A percentile compares a stretch with the other conserved stretches of the same genome.
Conservation (phyloP, 2,888 invertebrate species). For the Sycophila texana region DNA sequence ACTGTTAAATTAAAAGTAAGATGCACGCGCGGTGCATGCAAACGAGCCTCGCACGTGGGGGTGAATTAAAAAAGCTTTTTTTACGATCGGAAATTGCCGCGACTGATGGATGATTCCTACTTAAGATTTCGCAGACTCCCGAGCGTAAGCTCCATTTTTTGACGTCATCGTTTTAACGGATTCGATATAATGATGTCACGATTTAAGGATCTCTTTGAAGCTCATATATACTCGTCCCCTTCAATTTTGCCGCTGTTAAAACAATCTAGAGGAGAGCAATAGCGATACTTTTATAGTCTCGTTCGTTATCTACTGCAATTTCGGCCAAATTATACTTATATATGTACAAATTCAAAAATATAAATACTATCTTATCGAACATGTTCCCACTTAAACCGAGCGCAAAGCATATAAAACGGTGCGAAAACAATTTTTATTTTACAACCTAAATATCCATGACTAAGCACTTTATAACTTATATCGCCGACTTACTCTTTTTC, state of each 20-base stretch:
- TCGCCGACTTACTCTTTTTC: too few relatives aligned
- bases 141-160: background rate
- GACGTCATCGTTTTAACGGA: constrained; percentile 20
- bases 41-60: background rate
- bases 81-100: background rate
- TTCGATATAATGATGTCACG: constrained; percentile 33
- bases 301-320: too few relatives aligned
- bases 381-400: too few relatives aligned
- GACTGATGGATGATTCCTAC: background rate
- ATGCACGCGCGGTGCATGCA: background rate
- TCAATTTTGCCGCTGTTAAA: constrained; percentile 2
- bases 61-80: background rate
- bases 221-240: background rate
- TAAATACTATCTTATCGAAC: too few relatives aligned
- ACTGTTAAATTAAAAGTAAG: too few relatives aligned
- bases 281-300: background rate
- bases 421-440: too few relatives aligned
- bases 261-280: constrained; percentile 5
- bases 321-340: too few relatives aligned
- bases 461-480: too few relatives aligned
- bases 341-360: too few relatives aligned
- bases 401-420: too few relatives aligned
- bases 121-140: background rate
- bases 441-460: too few relatives aligned
- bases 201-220: constrained; percentile 21